phyloP scores from a whole-genome alignment of 2,888 invertebrate species.

The Drosophila testacea region DNA sequence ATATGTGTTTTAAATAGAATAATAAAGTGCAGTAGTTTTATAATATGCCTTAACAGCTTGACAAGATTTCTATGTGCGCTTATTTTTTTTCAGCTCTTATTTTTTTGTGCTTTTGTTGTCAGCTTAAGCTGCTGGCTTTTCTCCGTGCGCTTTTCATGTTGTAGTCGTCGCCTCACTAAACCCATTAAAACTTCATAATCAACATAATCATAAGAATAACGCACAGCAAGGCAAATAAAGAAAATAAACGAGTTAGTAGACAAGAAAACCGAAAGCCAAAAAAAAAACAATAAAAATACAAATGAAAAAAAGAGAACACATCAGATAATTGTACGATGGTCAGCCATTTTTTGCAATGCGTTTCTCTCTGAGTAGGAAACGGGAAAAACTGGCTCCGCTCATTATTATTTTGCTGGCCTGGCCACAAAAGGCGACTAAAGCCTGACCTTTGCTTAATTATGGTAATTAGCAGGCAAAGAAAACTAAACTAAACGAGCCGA shows the following conservation, averaged over 20 bases:
- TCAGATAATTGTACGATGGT: constrained; percentile 57
- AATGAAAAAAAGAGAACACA: constrained; percentile 10
- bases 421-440: constrained; percentile 78
- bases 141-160: constrained; percentile 18
- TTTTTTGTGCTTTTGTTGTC: constrained; percentile 64
- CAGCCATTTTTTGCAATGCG: constrained; percentile 59
- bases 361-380: constrained; percentile 2
- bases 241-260: constrained; percentile 1
- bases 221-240: constrained; percentile 50
- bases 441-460: constrained; percentile 81
- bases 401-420: constrained; percentile 73
- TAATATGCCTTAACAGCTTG: constrained; percentile 67
- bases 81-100: constrained; percentile 3
- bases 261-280: not conserved
- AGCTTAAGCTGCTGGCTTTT: constrained; percentile 61
- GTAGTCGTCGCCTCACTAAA: constrained; percentile 59
- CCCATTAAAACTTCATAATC: constrained; percentile 79
- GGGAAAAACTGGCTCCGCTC: constrained; percentile 39
- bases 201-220: constrained; percentile 75
- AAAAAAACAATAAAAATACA: constrained; percentile 1
- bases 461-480: constrained; percentile 73
- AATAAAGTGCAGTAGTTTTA: constrained; percentile 25
- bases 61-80: constrained; percentile 31
- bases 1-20: constrained; percentile 8
- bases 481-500: constrained; percentile 65